These are phyloP conservation scores for Orientallactaga sibirica DNA, from an alignment of 2,797 vertebrate species.

Conservation along the genomic window DNA sequence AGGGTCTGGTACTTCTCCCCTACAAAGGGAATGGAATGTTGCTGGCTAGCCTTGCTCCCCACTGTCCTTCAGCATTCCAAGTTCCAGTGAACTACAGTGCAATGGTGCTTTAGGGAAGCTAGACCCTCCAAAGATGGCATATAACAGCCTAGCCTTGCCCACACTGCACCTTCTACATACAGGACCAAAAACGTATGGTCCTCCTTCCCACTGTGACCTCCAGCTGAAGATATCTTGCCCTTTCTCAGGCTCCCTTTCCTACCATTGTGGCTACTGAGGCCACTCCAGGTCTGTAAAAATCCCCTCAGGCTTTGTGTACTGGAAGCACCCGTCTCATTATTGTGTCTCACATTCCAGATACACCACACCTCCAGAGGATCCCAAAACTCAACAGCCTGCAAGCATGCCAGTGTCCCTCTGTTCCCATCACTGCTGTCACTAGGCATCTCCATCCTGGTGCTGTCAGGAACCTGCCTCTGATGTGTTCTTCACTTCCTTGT, in stretches of 20 bases:
- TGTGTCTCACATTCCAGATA: neutral
- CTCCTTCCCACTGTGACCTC: neutral
- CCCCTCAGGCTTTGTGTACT: neutral
- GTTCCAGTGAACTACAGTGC: neutral
- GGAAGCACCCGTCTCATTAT: neutral
- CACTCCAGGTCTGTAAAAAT: neutral
- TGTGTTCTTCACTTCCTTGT: neutral
- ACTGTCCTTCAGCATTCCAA: neutral
- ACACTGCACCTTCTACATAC: neutral
- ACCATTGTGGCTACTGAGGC: neutral
- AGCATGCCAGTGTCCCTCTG: neutral
- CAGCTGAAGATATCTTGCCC: neutral
- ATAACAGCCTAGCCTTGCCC: neutral
- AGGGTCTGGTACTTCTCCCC: neutral
- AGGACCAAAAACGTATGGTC: neutral
- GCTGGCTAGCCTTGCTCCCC: neutral
- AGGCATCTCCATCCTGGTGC: neutral
- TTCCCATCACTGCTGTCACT: neutral
- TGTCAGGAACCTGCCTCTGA: conserved; percentile 11
- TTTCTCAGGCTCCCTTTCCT: neutral
- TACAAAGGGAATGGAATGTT: neutral
- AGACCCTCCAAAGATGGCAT: neutral
- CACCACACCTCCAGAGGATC: neutral
- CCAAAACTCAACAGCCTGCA: neutral
- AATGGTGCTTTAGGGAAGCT: neutral